A percentile compares a stretch with the other conserved stretches of the same genome.
Evolutionary conservation across 2,888 invertebrate species (phyloP).

Genomic region (Tineola bisselliella): DNA sequence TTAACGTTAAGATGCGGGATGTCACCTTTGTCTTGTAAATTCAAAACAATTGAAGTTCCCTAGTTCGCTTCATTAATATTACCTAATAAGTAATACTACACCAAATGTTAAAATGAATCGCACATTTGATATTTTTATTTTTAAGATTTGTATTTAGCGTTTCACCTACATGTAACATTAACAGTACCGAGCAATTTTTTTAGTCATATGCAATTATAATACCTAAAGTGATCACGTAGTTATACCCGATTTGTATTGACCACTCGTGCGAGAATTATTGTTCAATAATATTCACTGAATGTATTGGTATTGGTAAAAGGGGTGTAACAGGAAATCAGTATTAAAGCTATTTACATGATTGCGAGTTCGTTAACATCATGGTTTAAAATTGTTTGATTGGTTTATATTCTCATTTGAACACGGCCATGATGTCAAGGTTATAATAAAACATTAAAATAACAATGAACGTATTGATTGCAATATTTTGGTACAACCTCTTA

Average conservation of each 20-base stretch:
- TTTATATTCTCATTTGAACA: background rate
- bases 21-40: too few relatives aligned
- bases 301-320: background rate
- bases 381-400: too few relatives aligned
- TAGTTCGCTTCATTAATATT: too few relatives aligned
- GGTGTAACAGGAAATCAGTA: background rate
- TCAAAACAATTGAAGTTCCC: too few relatives aligned
- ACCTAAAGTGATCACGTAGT: constrained; percentile 1
- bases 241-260: background rate
- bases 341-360: background rate
- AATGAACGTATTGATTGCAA: constrained; percentile 4
- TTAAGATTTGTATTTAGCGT: too few relatives aligned
- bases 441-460: constrained; percentile 9
- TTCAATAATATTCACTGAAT: background rate
- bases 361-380: too few relatives aligned
- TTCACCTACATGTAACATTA: too few relatives aligned
- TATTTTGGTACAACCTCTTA: constrained; percentile 9
- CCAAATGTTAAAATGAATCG: too few relatives aligned
- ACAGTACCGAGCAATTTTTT: background rate
- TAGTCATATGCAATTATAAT: background rate
- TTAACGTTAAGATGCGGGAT: too few relatives aligned
- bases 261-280: constrained; percentile 1
- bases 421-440: constrained; percentile 10
- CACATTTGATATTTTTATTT: too few relatives aligned
- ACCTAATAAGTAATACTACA: too few relatives aligned